Percentiles rank a stretch among this genome's conserved stretches.
phyloP scores from a whole-genome alignment of 2,797 vertebrate species.

The Steatocranus sp. region DNA sequence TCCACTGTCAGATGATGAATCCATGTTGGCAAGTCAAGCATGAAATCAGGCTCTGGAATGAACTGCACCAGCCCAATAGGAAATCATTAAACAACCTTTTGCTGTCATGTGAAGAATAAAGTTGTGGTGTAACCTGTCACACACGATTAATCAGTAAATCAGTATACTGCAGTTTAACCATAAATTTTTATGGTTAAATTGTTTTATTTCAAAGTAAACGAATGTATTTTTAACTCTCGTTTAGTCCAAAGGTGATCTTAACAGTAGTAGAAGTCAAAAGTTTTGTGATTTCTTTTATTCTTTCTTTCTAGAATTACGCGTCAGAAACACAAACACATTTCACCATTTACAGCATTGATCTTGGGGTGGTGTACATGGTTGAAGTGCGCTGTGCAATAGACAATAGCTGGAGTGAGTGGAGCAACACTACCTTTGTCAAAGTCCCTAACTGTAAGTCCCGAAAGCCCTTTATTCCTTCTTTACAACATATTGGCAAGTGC shows the following conservation, averaged over 20 bases:
- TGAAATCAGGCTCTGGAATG: neutral
- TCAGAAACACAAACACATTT: constrained; percentile 73
- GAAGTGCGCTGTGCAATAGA: constrained; percentile 84
- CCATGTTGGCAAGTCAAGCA: neutral
- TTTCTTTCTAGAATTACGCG: constrained; percentile 61
- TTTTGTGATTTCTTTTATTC: neutral
- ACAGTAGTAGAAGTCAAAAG: neutral
- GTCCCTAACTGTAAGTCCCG: constrained; percentile 75
- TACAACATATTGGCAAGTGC: neutral
- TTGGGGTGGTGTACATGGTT: constrained; percentile 73
- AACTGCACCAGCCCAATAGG: neutral
- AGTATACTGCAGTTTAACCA: neutral
- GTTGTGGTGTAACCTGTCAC: neutral
- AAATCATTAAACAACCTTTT: neutral
- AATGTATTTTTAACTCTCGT: neutral
- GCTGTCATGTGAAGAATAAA: neutral
- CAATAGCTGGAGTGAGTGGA: constrained; percentile 88
- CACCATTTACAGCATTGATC: constrained; percentile 73
- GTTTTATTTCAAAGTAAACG: neutral
- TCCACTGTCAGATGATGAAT: neutral
- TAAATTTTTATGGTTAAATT: neutral
- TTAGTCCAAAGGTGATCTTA: neutral
- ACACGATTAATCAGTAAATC: neutral
- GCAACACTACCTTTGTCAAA: constrained; percentile 48
- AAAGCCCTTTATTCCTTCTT: neutral